Percentiles rank a stretch among this genome's conserved stretches.
Conservation (phyloP, 2,888 invertebrate species). For the Cheilosia vernalis region DNA sequence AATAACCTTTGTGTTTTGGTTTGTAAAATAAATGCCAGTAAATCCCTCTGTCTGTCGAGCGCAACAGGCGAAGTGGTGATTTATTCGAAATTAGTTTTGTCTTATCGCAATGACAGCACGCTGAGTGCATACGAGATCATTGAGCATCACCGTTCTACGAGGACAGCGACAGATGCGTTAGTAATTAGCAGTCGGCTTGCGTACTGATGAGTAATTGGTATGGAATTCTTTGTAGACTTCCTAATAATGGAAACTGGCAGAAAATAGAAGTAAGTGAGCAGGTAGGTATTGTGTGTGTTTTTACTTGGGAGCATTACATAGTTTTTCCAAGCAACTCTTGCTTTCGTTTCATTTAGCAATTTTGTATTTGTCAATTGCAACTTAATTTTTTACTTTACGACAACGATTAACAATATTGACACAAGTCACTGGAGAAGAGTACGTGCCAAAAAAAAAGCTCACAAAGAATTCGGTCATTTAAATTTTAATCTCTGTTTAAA, state of each 20-base stretch:
- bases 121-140: conserved; percentile 16
- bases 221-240: not conserved
- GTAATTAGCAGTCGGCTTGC: not conserved
- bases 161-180: not conserved
- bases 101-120: conserved; percentile 18
- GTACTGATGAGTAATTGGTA: not conserved
- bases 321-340: not conserved
- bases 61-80: conserved; percentile 6
- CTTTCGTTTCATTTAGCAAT: too few species aligned
- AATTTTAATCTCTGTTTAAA: too few species aligned
- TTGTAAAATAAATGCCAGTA: not conserved
- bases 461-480: too few species aligned
- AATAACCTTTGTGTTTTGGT: not conserved
- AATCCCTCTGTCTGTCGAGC: too few species aligned
- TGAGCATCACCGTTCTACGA: too few species aligned
- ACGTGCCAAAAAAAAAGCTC: not conserved
- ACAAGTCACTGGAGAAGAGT: not conserved
- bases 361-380: too few species aligned
- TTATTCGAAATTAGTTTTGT: conserved; percentile 12
- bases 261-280: not conserved
- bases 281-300: too few species aligned
- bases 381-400: not conserved
- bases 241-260: not conserved
- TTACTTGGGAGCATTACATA: too few species aligned
- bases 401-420: not conserved